These are phyloP conservation scores for Drosophila sucinea DNA, from an alignment of 1,140 invertebrate genomes.

Conservation along the genomic window DNA sequence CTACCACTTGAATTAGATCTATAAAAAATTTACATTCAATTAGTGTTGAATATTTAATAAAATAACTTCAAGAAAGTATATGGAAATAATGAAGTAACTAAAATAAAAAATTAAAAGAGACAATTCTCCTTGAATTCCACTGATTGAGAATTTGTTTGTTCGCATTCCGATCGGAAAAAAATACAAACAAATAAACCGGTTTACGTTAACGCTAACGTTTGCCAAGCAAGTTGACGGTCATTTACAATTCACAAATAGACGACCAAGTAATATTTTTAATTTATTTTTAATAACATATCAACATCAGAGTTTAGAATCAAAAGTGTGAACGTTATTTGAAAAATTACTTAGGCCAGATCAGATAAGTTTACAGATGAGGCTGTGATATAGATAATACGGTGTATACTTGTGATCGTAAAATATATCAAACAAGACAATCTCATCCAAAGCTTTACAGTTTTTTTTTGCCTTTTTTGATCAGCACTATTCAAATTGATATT, in stretches of 20 bases:
- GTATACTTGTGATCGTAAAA: no score
- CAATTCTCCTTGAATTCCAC: no score
- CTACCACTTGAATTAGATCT: slow-evolving; percentile 90
- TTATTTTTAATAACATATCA: not conserved
- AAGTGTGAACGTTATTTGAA: not conserved
- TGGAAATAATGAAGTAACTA: not conserved
- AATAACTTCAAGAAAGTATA: no score
- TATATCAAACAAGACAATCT: no score
- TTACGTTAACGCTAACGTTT: not conserved
- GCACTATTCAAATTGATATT: no score
- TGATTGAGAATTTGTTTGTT: not conserved
- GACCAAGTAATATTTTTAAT: not conserved
- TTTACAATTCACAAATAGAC: not conserved
- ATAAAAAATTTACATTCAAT: not conserved
- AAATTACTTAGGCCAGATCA: no score
- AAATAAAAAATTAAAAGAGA: not conserved
- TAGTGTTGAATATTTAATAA: no score
- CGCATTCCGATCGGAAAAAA: not conserved
- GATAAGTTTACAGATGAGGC: no score
- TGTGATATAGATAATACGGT: no score
- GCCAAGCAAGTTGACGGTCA: not conserved
- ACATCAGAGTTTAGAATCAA: not conserved
- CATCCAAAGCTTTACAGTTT: no score
- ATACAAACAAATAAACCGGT: not conserved
- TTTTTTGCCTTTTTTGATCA: no score